Base-by-base conservation (phyloP, 2,113 vertebrate species). In the Rhineura floridana region DNA sequence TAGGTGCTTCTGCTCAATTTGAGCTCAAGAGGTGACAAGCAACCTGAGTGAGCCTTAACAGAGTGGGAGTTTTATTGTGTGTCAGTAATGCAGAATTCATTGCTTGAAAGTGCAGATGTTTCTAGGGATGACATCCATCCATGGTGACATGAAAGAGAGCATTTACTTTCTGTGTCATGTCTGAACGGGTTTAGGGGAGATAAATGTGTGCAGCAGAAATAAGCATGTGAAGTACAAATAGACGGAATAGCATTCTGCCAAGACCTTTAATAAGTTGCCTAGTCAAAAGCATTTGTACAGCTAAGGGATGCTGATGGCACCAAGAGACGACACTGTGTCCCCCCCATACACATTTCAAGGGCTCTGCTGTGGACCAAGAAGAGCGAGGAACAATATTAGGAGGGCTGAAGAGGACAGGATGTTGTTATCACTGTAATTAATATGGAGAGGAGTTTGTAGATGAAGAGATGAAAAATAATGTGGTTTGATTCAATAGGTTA, bases 51-150 rank as follows among this genome's bases (percentile, higher is more conserved):
- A 62, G 90, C 89, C 86, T 92, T 77, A 90, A 70, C 90, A 83
- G 90, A 90, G 76, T 52, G 36, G 65, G 78, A 84, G 75, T 93
- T 93, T 91, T 78, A 50, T 88, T 90, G 92, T 81, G 86, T 83
- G 72, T 95, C 93, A 91, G 87, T 90, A 91, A 93, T 88, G 88
- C 89, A 90, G 90, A 94, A 94, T 90, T 93, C 91, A 95, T 88
- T 94, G 44, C 88, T 90, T 77, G 83, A n/a, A 83, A 85, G 91
- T 52, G 91, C 91, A 91, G 46, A 50, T 86, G 78, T 90, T 89
- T 91, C 91, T 77, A 85, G 94, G 91, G 92, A 90, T 75, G 91
- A 93, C 91, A 89, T 92, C 93, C 90, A 94, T 93, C 93, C 91
- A 81, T 28, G 1, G 88, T 90, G 96, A 95, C 91, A 63, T 86